Percentiles rank a stretch among this genome's conserved stretches.
Evolutionary conservation across 2,797 vertebrate genomes (phyloP).

Genomic region (Falco berigora): DNA sequence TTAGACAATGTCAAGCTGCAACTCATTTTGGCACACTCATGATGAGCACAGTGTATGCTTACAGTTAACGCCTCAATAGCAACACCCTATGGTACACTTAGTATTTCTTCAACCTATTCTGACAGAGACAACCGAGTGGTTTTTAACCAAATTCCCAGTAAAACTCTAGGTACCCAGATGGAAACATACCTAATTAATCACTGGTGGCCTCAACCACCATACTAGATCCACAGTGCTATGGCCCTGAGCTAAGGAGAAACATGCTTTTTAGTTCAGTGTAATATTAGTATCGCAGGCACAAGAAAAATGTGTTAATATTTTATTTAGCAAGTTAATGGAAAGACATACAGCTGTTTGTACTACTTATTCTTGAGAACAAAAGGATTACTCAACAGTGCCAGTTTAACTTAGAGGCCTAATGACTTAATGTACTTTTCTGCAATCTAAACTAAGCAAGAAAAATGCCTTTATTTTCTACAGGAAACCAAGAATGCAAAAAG

Average conservation of each 20-base stretch:
- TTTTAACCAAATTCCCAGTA: background rate
- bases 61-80: background rate
- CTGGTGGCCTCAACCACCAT: background rate
- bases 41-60: background rate
- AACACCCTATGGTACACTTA: background rate
- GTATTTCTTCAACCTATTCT: background rate
- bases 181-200: background rate
- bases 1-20: background rate
- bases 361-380: conserved; percentile 37
- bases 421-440: background rate
- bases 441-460: conserved; percentile 42
- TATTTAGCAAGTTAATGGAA: conserved; percentile 59
- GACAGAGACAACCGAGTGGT: background rate
- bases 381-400: conserved; percentile 31
- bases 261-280: background rate
- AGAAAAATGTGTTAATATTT: conserved; percentile 63
- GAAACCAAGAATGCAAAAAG: conserved; percentile 36
- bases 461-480: conserved; percentile 46
- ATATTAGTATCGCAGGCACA: conserved; percentile 55
- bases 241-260: background rate
- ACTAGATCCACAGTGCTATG: background rate
- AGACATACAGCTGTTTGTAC: conserved; percentile 57
- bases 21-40: background rate
- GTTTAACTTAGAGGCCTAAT: conserved; percentile 18
- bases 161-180: background rate